phyloP scores from a whole-genome alignment of 2,113 vertebrate species.

The Pomatostomus ruficeps region DNA sequence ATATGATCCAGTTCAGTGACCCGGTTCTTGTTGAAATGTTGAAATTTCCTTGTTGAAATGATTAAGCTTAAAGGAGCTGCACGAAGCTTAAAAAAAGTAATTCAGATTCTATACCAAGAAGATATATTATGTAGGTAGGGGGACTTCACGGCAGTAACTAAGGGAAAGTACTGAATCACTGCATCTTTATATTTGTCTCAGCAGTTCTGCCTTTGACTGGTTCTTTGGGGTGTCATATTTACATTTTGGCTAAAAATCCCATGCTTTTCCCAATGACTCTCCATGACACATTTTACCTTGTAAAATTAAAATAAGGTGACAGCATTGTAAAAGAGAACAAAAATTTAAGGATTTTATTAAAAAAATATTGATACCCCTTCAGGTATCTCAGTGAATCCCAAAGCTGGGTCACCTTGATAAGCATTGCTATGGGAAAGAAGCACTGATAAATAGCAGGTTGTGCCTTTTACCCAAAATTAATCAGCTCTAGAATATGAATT shows the following conservation, averaged over 20 bases:
- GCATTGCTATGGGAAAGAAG: neutral
- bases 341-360: neutral
- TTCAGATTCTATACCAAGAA: neutral
- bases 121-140: neutral
- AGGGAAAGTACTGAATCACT: neutral
- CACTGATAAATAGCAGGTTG: neutral
- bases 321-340: neutral
- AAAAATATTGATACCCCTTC: neutral
- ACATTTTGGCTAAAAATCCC: neutral
- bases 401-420: neutral
- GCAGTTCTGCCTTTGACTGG: neutral
- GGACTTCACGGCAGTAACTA: neutral
- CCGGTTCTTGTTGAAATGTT: neutral
- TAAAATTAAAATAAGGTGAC: neutral
- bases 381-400: neutral
- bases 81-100: neutral
- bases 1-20: neutral
- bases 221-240: neutral
- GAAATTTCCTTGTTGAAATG: neutral
- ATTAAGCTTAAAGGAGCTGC: neutral
- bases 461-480: neutral
- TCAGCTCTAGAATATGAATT: neutral
- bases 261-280: neutral
- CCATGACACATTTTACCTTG: neutral
- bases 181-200: neutral